phyloP scores from a whole-genome alignment of 2,797 vertebrate species.

The Peromyscus nudipes region DNA sequence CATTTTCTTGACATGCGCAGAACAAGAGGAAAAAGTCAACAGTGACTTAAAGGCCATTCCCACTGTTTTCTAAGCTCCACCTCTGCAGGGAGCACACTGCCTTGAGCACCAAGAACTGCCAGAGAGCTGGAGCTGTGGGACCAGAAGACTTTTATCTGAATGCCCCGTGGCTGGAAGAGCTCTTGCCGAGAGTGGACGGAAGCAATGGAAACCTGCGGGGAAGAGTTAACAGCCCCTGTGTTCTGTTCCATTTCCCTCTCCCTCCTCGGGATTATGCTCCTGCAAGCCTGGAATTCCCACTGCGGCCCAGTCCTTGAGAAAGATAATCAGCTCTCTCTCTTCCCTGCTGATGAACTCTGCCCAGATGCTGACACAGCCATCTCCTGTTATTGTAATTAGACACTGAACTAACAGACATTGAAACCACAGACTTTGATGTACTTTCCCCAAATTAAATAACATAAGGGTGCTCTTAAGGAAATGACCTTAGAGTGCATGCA shows the following conservation, averaged over 20 bases:
- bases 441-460: constrained; percentile 71
- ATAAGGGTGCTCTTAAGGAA: constrained; percentile 51
- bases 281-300: constrained; percentile 65
- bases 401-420: constrained; percentile 78
- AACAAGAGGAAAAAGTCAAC: neutral
- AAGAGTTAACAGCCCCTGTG: neutral
- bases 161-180: neutral
- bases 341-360: constrained; percentile 76
- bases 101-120: neutral
- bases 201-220: neutral
- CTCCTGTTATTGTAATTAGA: constrained; percentile 83
- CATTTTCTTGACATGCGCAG: neutral
- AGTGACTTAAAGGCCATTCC: neutral
- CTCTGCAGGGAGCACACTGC: neutral
- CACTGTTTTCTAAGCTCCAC: neutral
- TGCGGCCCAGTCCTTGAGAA: constrained; percentile 70
- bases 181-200: neutral
- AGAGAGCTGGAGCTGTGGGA: neutral
- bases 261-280: neutral
- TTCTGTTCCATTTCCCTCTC: neutral
- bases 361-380: constrained; percentile 52
- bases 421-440: constrained; percentile 27
- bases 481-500: constrained; percentile 2
- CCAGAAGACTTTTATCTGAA: neutral
- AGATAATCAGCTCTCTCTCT: constrained; percentile 80